Conservation (phyloP, 2,888 invertebrate genomes). For the Globia sparganii region DNA sequence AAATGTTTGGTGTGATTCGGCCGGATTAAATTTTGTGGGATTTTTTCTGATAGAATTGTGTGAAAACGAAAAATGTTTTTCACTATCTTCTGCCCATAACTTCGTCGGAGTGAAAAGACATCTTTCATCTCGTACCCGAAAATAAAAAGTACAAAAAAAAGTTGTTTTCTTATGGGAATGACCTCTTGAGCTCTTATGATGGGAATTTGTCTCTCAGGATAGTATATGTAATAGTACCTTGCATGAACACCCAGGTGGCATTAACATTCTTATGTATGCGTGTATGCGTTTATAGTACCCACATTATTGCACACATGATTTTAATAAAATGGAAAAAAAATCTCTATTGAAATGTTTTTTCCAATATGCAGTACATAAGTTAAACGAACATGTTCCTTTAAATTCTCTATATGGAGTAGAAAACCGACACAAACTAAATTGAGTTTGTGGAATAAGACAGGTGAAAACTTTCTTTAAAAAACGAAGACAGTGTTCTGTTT, state of each 20-base stretch:
- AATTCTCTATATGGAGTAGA: conserved; percentile 1
- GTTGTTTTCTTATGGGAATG: too few species aligned
- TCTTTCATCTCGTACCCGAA: too few species aligned
- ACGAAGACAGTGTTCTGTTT: not conserved
- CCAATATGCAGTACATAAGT: not conserved
- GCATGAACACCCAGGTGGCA: not conserved
- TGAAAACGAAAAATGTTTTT: not conserved
- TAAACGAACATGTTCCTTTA: too few species aligned
- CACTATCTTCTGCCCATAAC: too few species aligned
- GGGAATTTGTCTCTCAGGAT: not conserved
- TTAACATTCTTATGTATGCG: not conserved
- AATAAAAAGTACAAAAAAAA: too few species aligned
- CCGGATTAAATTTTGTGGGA: not conserved
- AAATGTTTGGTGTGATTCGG: conserved; percentile 1
- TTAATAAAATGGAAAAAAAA: not conserved
- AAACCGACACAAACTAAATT: conserved; percentile 43
- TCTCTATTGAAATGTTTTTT: not conserved
- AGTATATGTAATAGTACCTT: not conserved
- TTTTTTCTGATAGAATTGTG: not conserved
- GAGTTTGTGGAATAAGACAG: conserved; percentile 45
- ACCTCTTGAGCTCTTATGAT: too few species aligned
- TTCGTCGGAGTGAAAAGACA: too few species aligned
- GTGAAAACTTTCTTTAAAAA: conserved; percentile 42
- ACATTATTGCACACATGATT: not conserved
- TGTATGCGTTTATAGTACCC: not conserved